Conservation (phyloP, 2,113 vertebrate species). For the Vulpes vulpes region DNA sequence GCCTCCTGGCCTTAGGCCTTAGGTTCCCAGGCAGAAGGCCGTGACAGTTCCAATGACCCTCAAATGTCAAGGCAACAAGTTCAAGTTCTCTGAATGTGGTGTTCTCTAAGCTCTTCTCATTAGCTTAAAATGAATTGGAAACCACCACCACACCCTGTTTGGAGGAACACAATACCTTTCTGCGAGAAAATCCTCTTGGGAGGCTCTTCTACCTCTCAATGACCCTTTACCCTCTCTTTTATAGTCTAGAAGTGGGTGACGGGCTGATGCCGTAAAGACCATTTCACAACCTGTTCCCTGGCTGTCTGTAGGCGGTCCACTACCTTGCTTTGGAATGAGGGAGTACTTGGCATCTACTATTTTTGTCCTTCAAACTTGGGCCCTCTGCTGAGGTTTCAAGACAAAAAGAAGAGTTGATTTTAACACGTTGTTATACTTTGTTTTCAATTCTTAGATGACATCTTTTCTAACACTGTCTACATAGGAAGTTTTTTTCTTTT, state of each 20-base stretch:
- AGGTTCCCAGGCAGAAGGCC: background rate
- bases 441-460: background rate
- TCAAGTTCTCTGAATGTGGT: background rate
- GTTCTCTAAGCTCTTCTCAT: constrained; percentile 24
- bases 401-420: background rate
- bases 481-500: background rate
- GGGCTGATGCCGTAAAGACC: background rate
- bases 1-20: background rate
- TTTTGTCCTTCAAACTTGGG: background rate
- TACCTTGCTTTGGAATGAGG: background rate
- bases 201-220: background rate
- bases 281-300: background rate
- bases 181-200: background rate
- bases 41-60: background rate
- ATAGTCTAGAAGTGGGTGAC: background rate
- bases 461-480: background rate
- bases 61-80: background rate
- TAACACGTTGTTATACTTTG: background rate
- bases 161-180: background rate
- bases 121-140: background rate
- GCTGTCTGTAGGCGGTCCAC: background rate
- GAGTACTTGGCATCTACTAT: background rate
- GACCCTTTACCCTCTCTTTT: background rate
- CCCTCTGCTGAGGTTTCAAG: background rate
- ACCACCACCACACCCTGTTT: background rate